Evolutionary conservation across 2,113 vertebrate species (phyloP), one percentile per base, ranked within the genome.

Genomic region (Nannobrachium achirus): DNA sequence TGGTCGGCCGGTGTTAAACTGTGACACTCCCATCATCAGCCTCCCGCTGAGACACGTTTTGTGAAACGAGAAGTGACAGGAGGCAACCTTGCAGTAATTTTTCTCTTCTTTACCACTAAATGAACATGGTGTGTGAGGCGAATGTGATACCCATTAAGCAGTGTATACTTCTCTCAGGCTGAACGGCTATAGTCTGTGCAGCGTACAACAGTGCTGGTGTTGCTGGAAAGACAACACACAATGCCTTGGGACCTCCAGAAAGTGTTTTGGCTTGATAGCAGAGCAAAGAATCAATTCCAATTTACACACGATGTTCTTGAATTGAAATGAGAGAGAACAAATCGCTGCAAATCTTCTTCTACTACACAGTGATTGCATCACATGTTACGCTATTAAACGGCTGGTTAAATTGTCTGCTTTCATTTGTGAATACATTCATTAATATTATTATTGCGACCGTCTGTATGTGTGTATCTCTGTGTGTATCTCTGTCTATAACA

Each of bases 91-190:
- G 72, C 76, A 78, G 76, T 87, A 64, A 80, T 79, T 84, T 76
- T 76, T 80, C 81, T 85, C 75, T 80, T 85, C 82, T 84, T n/a
- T 64, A 56, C 66, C 62, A 78, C 67, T 87, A 86, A 88, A 85
- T 84, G 81, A 80, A 81, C 71, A 63, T 42, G 52, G 80, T 82
- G 25, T 33, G 79, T 78, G 76, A 87, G 74, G 80, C 63, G 81
- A 89, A 83, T 85, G 73, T 50, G 49, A 61, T 66, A 75, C 63
- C 19, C 67, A 59, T 40, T 20, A 8, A 63, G 62, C 52, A 1
- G 48, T 59, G 63, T n/a, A n/a, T 70, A 77, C 78, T 76, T 46
- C 55, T 73, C 69, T 71, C 66, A 81, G 68, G 71, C 45, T 20
- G 56, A 75, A 33, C 6, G 6, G 46, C 10, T 48, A 48, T 48